Base-by-base conservation (phyloP, 2,113 vertebrate genomes). In the Nesogale talazaci region DNA sequence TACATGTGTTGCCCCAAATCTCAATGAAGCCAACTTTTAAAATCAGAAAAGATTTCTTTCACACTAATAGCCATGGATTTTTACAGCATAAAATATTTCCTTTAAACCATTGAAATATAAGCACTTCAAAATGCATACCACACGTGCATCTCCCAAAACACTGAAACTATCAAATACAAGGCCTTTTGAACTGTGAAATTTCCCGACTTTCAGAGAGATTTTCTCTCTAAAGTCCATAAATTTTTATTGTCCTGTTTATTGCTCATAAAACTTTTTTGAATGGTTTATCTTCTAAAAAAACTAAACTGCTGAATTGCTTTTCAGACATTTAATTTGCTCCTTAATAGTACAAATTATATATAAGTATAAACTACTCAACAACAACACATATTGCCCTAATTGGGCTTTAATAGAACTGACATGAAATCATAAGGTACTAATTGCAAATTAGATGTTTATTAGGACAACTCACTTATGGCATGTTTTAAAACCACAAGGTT, bases 171-270 rank as follows among this genome's bases (percentile, higher is more conserved):
- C 22, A 90, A 92, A 76, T 8, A 67, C 69, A 9, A 81, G 20
- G 40, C 75, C 52, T 80, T 79, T 38, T 42, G 31, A 92, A 87
- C 57, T 89, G 81, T 94, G 86, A 94, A 85, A 85, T 79, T 56
- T 83, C 93, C 91, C 83, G 36, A 11, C 25, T 90, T 91, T 89
- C 22, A 59, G 80, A 25, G 70, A 94, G 65, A 25, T 34, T 88
- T 88, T 31, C 52, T 46, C n/a, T 11, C 80, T 83, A 88, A 96
- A 94, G 84, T 96, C 70, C 65, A 94, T 95, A 90, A 94, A 95
- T 86, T 96, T 96, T 97, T 94, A 97, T 96, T 93, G 75, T 95
- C 74, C 34, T 0, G 93, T 75, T 88, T 95, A 91, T 92, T 94
- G 85, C 59, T 91, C 88, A 88, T 92, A 96, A 97, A 94, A 95